Percentiles rank a stretch among this genome's conserved stretches.
Evolutionary conservation across 2,888 invertebrate species (phyloP).

Genomic region (Drosophila putrida): DNA sequence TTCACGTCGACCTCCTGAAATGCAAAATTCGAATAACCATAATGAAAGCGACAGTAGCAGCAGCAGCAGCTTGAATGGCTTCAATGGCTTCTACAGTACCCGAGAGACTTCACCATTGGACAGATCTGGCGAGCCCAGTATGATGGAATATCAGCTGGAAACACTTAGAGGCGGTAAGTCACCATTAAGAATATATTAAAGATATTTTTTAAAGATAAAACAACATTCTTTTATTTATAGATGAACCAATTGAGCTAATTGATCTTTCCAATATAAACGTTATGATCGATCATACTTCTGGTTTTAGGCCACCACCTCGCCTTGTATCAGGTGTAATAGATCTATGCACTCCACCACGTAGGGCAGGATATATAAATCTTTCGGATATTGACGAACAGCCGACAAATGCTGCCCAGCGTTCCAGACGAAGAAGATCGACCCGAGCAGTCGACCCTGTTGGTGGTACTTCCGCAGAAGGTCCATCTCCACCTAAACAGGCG

Average conservation of each 20-base stretch:
- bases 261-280: constrained; percentile 21
- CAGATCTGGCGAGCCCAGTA: background rate
- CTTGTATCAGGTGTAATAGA: background rate
- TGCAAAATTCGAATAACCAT: background rate
- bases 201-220: no score
- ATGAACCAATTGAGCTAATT: constrained; percentile 9
- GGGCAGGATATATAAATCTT: background rate
- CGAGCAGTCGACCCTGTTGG: background rate
- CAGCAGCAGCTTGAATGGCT: no score
- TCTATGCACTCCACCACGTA: constrained; percentile 28
- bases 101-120: background rate
- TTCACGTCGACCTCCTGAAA: no score
- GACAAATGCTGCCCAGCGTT: background rate
- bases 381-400: background rate
- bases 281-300: no score
- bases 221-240: constrained; percentile 9
- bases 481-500: background rate
- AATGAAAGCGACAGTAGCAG: background rate
- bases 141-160: no score
- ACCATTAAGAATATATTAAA: no score
- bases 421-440: background rate
- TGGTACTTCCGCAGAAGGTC: background rate
- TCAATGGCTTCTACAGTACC: background rate
- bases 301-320: no score
- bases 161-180: no score